Conservation (phyloP, 2,888 invertebrate species). For the Caenorhabditis imperialis region DNA sequence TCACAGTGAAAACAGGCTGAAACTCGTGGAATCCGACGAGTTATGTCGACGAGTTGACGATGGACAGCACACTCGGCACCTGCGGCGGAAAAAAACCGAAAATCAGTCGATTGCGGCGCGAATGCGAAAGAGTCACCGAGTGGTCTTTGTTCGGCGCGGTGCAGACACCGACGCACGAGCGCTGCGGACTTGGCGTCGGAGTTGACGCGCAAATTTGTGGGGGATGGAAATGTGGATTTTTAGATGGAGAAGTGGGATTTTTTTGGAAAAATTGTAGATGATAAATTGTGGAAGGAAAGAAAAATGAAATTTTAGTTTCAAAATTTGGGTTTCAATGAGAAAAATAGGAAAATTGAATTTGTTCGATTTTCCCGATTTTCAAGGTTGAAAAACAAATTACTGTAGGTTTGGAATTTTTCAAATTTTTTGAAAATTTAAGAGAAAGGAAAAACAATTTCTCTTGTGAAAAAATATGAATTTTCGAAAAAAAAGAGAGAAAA, state of each 20-base stretch:
- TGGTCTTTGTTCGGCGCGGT: slow-evolving; percentile 35
- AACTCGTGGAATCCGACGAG: slow-evolving; percentile 14
- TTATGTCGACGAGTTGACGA: slow-evolving; percentile 38
- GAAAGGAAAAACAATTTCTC: no score
- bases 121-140: slow-evolving; percentile 14
- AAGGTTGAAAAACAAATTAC: background rate
- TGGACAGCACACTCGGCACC: slow-evolving; percentile 53
- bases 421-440: background rate
- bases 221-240: background rate
- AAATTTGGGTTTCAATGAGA: no score
- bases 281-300: no score
- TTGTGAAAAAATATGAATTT: no score
- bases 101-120: slow-evolving; percentile 13
- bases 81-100: slow-evolving; percentile 34
- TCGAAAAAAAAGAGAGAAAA: no score
- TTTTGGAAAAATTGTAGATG: no score
- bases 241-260: background rate
- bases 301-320: no score
- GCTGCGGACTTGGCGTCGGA: slow-evolving; percentile 9
- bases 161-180: slow-evolving; percentile 16
- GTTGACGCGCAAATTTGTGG: slow-evolving; percentile 35
- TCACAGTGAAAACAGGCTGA: background rate
- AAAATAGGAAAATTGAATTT: no score
- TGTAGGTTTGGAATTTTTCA: background rate
- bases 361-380: background rate